phyloP scores from a whole-genome alignment of 2,888 invertebrate species.

The Brassicogethes aeneus region DNA sequence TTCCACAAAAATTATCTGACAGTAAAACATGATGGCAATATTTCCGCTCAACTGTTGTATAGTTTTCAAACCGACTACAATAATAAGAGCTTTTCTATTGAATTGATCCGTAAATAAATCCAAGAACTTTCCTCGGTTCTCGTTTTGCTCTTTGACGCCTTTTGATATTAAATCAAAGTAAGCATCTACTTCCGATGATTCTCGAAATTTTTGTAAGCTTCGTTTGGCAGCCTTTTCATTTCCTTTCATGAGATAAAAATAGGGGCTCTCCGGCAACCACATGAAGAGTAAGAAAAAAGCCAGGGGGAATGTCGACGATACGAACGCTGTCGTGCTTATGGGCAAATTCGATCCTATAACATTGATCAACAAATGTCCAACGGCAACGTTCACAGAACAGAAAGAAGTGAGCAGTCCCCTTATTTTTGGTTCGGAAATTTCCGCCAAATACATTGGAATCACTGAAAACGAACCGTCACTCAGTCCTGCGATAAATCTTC shows the following conservation, averaged over 20 bases:
- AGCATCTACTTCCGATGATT: slow-evolving; percentile 42
- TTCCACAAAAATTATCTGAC: slow-evolving; percentile 45
- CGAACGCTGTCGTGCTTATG: slow-evolving; percentile 43
- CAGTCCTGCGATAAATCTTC: slow-evolving; percentile 50
- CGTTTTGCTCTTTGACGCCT: slow-evolving; percentile 37
- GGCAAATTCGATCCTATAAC: slow-evolving; percentile 40
- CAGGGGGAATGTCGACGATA: slow-evolving; percentile 42
- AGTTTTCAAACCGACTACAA: slow-evolving; percentile 49
- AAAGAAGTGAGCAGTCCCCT: slow-evolving; percentile 49
- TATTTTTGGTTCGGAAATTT: slow-evolving; percentile 50
- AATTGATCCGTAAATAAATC: slow-evolving; percentile 48
- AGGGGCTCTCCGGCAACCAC: slow-evolving; percentile 53
- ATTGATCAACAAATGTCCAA: slow-evolving; percentile 47
- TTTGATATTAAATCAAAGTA: slow-evolving; percentile 29
- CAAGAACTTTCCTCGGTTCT: slow-evolving; percentile 45
- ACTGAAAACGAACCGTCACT: slow-evolving; percentile 43
- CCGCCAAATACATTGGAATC: slow-evolving; percentile 51
- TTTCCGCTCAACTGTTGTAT: slow-evolving; percentile 51
- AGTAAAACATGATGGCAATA: slow-evolving; percentile 53
- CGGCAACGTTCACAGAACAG: slow-evolving; percentile 47
- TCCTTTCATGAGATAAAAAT: slow-evolving; percentile 39
- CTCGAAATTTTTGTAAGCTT: slow-evolving; percentile 43
- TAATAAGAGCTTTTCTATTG: slow-evolving; percentile 54
- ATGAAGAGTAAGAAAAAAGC: slow-evolving; percentile 41
- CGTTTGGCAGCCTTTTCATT: slow-evolving; percentile 41